Conservation (phyloP, 2,888 invertebrate genomes). For the Euproctis similis region DNA sequence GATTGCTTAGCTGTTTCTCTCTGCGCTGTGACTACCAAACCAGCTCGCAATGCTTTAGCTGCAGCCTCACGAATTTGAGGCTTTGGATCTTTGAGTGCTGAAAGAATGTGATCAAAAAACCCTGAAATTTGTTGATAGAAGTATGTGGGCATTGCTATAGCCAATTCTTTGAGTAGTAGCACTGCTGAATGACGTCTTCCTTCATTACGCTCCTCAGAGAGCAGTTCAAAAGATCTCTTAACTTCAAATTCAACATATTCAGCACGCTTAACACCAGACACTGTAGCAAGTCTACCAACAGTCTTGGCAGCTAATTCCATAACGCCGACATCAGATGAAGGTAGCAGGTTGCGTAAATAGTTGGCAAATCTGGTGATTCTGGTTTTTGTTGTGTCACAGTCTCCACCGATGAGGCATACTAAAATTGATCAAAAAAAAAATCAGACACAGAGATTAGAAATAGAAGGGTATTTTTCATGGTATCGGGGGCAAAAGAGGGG, state of each 20-base stretch:
- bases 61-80: constrained; percentile 93
- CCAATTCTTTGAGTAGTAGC: constrained; percentile 92
- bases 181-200: constrained; percentile 95
- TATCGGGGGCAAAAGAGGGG: too few relatives aligned
- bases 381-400: constrained; percentile 93
- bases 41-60: constrained; percentile 95
- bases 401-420: constrained; percentile 95
- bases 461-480: too few relatives aligned
- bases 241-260: constrained; percentile 99
- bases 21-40: constrained; percentile 95
- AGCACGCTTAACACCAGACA: constrained; percentile 94
- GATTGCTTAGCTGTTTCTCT: constrained; percentile 96
- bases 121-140: constrained; percentile 96
- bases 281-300: constrained; percentile 92
- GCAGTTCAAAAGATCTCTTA: constrained; percentile 96
- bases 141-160: constrained; percentile 96
- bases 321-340: constrained; percentile 92
- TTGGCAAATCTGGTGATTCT: constrained; percentile 94
- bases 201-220: constrained; percentile 92
- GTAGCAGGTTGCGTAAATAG: constrained; percentile 91
- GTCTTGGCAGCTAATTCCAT: constrained; percentile 98
- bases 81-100: constrained; percentile 93
- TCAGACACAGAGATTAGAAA: neutral
- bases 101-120: constrained; percentile 95
- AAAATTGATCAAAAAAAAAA: too few relatives aligned